phyloP scores from a whole-genome alignment of 37 sponge, comb jelly and placozoan genomes.

The Halichondria panicea region DNA sequence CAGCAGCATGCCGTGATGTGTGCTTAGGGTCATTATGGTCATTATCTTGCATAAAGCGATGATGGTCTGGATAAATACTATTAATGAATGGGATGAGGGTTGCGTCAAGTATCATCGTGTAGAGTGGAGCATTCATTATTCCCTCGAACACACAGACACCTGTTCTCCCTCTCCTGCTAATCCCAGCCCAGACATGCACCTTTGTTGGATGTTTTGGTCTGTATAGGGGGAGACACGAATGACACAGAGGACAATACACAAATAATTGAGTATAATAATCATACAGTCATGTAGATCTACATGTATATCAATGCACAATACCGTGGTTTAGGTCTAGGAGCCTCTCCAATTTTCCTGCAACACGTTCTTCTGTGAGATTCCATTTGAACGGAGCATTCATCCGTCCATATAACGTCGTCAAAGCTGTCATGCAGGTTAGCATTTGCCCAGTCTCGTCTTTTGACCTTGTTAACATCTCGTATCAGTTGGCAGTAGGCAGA shows the following conservation, averaged over 20 bases:
- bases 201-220: conserved; percentile 42
- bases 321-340: conserved; percentile 32
- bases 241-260: too few species aligned
- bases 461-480: conserved; percentile 14
- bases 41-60: conserved; percentile 36
- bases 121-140: conserved; percentile 22
- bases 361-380: conserved; percentile 28
- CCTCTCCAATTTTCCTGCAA: conserved; percentile 32
- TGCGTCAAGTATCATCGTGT: conserved; percentile 1
- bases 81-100: conserved; percentile 25
- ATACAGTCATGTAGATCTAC: background rate
- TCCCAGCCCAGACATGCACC: conserved; percentile 48
- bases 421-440: conserved; percentile 4
- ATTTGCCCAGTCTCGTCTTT: conserved; percentile 15
- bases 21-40: conserved; percentile 51
- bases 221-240: background rate
- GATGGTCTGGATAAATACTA: background rate
- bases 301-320: background rate
- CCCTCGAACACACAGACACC: conserved; percentile 40
- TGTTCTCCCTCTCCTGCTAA: conserved; percentile 24
- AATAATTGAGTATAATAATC: background rate
- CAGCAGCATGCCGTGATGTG: conserved; percentile 1
- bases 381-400: conserved; percentile 31
- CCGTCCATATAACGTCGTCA: conserved; percentile 35
- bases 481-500: conserved; percentile 34